Evolutionary conservation across 2,888 invertebrate species (phyloP), one percentile per base, ranked within the genome.

Genomic region (Torymus texanus): DNA sequence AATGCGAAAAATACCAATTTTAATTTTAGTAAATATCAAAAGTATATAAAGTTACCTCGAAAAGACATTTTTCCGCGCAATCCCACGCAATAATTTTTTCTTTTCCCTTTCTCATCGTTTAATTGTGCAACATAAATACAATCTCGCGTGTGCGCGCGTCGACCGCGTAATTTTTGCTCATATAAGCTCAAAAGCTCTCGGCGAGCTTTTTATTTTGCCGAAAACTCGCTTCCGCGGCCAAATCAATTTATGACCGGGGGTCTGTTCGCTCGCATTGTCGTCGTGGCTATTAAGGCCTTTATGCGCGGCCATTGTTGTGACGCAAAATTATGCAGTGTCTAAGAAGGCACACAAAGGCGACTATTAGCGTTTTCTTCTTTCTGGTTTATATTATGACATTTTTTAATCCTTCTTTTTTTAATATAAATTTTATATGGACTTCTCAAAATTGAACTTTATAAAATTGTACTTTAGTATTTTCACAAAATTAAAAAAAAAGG

Each of bases 71-170:
- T 8, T 41, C 10, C 8, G 41, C 8, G 41, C 8, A 41, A 41
- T 8, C 41, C 41, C 8, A 41, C 41, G 41, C 41, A 41, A 8
- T 8, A 41, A 8, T 41, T 72, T 62, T 53, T 14, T 62, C 21
- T 16, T 41, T 51, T 56, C 63, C 51, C 11, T 59, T 11, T 41
- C 16, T 72, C 21, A 16, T 68, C n/a, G 53, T 85, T 86, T 89
- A 88, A 89, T 88, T 89, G 88, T 87, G 86, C 86, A 88, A 88
- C 89, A 89, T 88, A 89, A 88, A 88, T 88, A 89, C 88, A 88
- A 89, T 88, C 87, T 85, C 85, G 82, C 84, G 83, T 84, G 85
- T 41, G 41, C 41, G 5, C 41, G 85, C 85, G 85, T 82, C 84
- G 83, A 84, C 85, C 85, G 85, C 88, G 88, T 89, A 89, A 89